Conservation (phyloP, 2,888 invertebrate species). For the Zele albiditarsus region DNA sequence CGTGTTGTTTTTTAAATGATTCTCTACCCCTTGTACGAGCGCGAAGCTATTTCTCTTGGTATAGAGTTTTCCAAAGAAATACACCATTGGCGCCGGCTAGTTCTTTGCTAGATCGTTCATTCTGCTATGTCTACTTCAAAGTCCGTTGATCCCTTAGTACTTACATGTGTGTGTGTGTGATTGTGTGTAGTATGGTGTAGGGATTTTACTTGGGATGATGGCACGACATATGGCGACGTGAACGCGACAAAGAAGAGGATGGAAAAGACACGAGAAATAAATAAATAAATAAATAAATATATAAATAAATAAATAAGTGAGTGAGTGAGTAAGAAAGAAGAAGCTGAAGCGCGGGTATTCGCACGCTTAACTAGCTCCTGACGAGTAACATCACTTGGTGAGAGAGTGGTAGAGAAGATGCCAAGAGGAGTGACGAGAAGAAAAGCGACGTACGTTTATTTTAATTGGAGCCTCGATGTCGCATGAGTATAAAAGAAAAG, state of each 20-base stretch:
- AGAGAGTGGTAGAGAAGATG: conserved; percentile 22
- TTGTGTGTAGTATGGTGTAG: not conserved
- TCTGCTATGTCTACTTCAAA: not conserved
- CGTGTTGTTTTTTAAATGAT: conserved; percentile 6
- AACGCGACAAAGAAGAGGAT: conserved; percentile 9
- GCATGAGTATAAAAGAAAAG: conserved; percentile 35
- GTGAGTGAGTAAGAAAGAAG: conserved; percentile 32
- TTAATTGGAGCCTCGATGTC: conserved; percentile 52
- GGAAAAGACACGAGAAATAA: not conserved
- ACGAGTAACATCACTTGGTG: conserved; percentile 13
- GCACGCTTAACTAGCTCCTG: conserved; percentile 50
- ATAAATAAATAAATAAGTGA: conserved; percentile 2
- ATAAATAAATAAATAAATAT: not conserved
- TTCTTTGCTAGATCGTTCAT: conserved; percentile 25
- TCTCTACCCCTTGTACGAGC: not conserved
- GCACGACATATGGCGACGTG: conserved; percentile 41
- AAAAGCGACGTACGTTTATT: conserved; percentile 54
- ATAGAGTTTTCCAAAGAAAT: not conserved
- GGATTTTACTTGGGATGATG: conserved; percentile 18
- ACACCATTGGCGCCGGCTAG: conserved; percentile 17
- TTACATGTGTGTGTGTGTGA: not conserved
- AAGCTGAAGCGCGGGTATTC: conserved; percentile 45
- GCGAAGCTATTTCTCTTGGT: conserved; percentile 27
- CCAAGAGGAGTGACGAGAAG: conserved; percentile 42
- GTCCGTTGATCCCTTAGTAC: conserved; percentile 30